Percentiles rank a stretch among this genome's conserved stretches.
phyloP scores from a whole-genome alignment of 2,888 invertebrate genomes.

The Creontiades dilutus region DNA sequence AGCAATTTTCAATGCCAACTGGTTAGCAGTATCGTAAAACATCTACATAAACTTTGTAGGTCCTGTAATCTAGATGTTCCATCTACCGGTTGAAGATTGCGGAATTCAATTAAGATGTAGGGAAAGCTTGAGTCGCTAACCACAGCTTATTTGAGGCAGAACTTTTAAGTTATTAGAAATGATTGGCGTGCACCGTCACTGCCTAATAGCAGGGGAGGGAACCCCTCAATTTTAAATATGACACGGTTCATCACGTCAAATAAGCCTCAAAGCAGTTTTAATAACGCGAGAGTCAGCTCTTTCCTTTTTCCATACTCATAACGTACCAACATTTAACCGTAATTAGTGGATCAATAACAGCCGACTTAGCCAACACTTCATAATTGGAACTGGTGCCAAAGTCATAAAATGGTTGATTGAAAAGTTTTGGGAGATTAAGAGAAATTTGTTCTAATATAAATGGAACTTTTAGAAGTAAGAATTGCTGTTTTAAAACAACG shows the following conservation, averaged over 20 bases:
- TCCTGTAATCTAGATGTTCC: constrained; percentile 22
- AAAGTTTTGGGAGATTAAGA: no score
- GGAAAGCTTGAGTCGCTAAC: constrained; percentile 36
- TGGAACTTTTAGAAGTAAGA: no score
- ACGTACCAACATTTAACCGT: not conserved
- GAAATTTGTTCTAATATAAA: no score
- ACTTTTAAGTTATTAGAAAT: constrained; percentile 52
- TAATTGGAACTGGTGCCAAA: no score
- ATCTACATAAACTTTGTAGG: not conserved
- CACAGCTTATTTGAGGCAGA: constrained; percentile 44
- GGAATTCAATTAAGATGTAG: constrained; percentile 59
- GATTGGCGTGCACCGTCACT: constrained; percentile 52
- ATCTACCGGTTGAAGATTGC: constrained; percentile 11
- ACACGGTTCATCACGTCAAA: constrained; percentile 50
- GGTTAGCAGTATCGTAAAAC: not conserved
- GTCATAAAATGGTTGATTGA: no score
- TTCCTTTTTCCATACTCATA: not conserved
- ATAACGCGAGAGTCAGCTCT: not conserved
- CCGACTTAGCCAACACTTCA: no score
- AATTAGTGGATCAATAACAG: not conserved
- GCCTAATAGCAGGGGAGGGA: constrained; percentile 46
- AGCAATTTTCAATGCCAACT: not conserved
- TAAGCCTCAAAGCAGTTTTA: constrained; percentile 11
- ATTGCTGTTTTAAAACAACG: no score
- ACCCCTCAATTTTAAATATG: constrained; percentile 53